phyloP scores from a whole-genome alignment of 2,888 invertebrate species.

The Serripes groenlandicus region DNA sequence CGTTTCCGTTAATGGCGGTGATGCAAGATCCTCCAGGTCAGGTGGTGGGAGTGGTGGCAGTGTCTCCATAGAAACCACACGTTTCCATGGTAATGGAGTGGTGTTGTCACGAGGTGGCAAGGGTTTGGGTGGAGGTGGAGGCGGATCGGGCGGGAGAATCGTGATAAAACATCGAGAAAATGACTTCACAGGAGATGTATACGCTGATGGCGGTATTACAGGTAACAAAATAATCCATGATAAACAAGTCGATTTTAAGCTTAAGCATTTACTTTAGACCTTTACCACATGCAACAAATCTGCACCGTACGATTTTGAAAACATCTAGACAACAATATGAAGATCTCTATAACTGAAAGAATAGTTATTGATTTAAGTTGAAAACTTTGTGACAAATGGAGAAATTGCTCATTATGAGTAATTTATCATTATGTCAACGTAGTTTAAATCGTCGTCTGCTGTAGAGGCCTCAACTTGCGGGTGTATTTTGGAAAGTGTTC shows the following conservation, averaged over 20 bases:
- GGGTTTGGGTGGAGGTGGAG: slow-evolving; percentile 67
- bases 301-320: no score
- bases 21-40: slow-evolving; percentile 52
- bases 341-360: no score
- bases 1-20: slow-evolving; percentile 73
- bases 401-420: background rate
- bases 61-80: slow-evolving; percentile 55
- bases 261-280: no score
- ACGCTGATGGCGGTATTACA: slow-evolving; percentile 69
- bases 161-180: slow-evolving; percentile 47
- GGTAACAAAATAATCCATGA: slow-evolving; percentile 64
- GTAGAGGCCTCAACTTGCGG: background rate
- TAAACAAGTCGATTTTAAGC: background rate
- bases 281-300: no score
- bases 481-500: background rate
- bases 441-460: background rate
- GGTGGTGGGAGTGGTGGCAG: slow-evolving; percentile 77
- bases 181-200: slow-evolving; percentile 51
- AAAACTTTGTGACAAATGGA: background rate
- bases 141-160: slow-evolving; percentile 73
- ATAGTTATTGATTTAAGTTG: no score
- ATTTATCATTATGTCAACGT: background rate
- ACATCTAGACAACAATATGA: no score
- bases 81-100: slow-evolving; percentile 64
- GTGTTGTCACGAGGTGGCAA: slow-evolving; percentile 71